Percentiles rank a stretch among this genome's conserved stretches.
phyloP scores from a whole-genome alignment of 2,113 vertebrate species.

The Thermophis baileyi region DNA sequence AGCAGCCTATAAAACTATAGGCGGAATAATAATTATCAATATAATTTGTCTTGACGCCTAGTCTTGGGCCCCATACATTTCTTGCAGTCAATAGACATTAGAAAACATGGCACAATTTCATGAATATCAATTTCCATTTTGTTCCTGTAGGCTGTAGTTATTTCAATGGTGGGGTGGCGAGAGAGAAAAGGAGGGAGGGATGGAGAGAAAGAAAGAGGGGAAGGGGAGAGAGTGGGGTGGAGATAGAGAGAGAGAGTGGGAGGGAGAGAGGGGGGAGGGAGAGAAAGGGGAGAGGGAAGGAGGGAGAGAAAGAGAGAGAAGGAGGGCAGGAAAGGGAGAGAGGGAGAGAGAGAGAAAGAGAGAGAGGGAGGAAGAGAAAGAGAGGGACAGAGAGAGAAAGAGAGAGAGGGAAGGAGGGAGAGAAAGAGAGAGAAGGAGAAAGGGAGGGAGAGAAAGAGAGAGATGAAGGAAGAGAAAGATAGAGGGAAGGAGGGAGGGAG shows the following conservation, averaged over 20 bases:
- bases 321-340: rapidly evolving
- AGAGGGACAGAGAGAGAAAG: rapidly evolving
- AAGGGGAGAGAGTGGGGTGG: no score
- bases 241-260: no score
- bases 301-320: rapidly evolving
- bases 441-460: no score
- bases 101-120: background rate
- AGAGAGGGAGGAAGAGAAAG: rapidly evolving
- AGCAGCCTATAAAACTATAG: background rate
- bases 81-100: background rate
- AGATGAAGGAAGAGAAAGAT: no score
- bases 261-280: no score
- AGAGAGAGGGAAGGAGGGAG: rapidly evolving
- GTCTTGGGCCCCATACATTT: background rate
- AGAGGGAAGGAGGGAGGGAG: no score
- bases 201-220: rapidly evolving
- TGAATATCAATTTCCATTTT: background rate
- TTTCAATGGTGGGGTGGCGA: background rate
- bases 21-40: background rate
- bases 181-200: background rate
- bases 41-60: slow-evolving; percentile 11
- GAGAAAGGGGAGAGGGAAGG: no score
- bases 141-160: background rate
- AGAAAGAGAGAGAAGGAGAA: no score
- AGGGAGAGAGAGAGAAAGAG: rapidly evolving